Percentiles rank a stretch among this genome's conserved stretches.
phyloP scores from a whole-genome alignment of 2,797 vertebrate genomes.

The Coccyzus lansbergi region DNA sequence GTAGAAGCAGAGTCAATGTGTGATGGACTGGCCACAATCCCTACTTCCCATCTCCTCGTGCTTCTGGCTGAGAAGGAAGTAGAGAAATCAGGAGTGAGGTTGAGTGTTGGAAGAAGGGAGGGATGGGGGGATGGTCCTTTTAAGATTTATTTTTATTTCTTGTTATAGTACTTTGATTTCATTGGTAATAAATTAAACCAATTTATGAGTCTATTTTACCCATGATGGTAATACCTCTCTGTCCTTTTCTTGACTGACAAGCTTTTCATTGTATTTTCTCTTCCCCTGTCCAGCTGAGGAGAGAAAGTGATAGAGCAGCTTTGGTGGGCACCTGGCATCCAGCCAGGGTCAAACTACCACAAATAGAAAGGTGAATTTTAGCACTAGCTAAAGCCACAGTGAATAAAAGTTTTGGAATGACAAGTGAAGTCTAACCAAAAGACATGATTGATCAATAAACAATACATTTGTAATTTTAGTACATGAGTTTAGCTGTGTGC shows the following conservation, averaged over 20 bases:
- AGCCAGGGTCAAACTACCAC: not conserved
- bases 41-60: too few species aligned
- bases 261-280: too few species aligned
- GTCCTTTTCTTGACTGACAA: too few species aligned
- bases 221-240: too few species aligned
- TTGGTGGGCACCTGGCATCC: not conserved
- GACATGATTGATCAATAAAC: not conserved
- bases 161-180: too few species aligned
- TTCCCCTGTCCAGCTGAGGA: too few species aligned
- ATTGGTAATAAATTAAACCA: too few species aligned
- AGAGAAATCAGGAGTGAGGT: too few species aligned
- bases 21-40: not conserved
- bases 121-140: not conserved
- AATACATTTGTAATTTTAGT: not conserved
- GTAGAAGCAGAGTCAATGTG: not conserved
- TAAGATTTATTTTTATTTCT: too few species aligned
- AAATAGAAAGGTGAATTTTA: not conserved
- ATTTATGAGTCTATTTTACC: too few species aligned
- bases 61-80: too few species aligned
- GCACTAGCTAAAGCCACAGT: not conserved
- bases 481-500: not conserved
- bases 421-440: not conserved
- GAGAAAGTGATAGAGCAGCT: not conserved
- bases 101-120: not conserved
- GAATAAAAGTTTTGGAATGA: not conserved